These are phyloP conservation scores for Boulengerochromis microlepis DNA, from an alignment of 2,113 vertebrate species.

Conservation along the genomic window DNA sequence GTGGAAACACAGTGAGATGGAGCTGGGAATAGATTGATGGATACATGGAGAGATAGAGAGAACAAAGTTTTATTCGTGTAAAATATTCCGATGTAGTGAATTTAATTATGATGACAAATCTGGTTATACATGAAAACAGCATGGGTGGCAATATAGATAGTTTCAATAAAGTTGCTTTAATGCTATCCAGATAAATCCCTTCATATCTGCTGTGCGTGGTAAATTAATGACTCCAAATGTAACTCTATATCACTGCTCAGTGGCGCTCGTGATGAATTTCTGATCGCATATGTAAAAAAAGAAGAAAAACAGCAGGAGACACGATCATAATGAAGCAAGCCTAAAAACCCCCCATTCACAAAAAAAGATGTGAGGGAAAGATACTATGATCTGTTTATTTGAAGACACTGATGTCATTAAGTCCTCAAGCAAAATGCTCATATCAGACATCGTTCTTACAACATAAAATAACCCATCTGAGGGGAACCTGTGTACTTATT, in stretches of 20 bases:
- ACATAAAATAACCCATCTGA: background rate
- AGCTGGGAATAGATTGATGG: background rate
- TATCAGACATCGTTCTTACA: background rate
- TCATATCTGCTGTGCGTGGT: background rate
- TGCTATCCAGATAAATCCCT: background rate
- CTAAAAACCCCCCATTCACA: fast-evolving
- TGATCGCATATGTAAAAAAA: background rate
- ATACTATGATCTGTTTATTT: background rate
- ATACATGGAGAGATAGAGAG: background rate
- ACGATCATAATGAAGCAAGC: background rate
- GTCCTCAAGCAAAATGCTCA: background rate
- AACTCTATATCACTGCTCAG: background rate
- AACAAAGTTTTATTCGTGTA: background rate
- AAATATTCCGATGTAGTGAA: background rate
- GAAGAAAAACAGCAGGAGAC: background rate
- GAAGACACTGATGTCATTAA: background rate
- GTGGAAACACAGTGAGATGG: background rate
- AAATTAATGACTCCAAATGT: background rate
- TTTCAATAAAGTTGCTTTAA: background rate
- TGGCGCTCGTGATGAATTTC: background rate
- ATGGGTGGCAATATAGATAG: background rate
- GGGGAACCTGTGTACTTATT: fast-evolving
- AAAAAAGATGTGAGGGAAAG: background rate
- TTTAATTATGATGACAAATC: background rate
- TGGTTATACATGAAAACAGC: background rate